Conservation (phyloP, 2,797 vertebrate genomes). For the Enteromius mattozi region DNA sequence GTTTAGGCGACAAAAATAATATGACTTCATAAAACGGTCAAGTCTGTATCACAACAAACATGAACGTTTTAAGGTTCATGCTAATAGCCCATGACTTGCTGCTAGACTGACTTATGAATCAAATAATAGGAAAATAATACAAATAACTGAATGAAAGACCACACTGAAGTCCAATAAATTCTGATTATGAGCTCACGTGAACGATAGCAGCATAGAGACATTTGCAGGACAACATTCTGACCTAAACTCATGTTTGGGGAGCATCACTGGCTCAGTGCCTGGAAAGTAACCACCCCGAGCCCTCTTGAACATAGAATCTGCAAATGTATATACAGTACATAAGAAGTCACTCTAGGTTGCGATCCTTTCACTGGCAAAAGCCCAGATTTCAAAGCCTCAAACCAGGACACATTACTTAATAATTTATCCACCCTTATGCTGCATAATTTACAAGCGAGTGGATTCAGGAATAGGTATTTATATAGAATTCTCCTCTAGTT, state of each 20-base stretch:
- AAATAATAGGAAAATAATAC: background rate
- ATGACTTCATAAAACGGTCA: constrained; percentile 10
- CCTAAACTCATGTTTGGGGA: constrained; percentile 21
- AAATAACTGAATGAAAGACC: background rate
- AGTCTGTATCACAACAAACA: constrained; percentile 12
- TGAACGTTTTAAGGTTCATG: background rate
- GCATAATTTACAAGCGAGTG: constrained; percentile 69
- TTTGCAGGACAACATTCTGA: constrained; percentile 9
- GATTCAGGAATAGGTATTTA: constrained; percentile 52
- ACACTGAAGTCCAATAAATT: background rate
- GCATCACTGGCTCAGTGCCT: constrained; percentile 8
- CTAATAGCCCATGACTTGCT: background rate
- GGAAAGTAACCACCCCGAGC: constrained; percentile 22
- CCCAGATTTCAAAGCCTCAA: constrained; percentile 60
- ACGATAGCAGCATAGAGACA: background rate
- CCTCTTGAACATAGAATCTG: constrained; percentile 26
- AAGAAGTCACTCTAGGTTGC: constrained; percentile 56
- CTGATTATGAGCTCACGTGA: background rate
- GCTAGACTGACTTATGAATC: background rate
- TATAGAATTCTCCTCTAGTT: constrained; percentile 24
- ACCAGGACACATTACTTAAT: constrained; percentile 71
- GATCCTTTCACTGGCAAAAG: constrained; percentile 45
- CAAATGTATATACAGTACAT: constrained; percentile 32
- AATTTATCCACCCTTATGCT: constrained; percentile 65
- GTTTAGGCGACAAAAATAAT: background rate